Percentiles rank a stretch among this genome's conserved stretches.
Evolutionary conservation across 2,797 vertebrate genomes (phyloP).

Genomic region (Scolopax rusticola): DNA sequence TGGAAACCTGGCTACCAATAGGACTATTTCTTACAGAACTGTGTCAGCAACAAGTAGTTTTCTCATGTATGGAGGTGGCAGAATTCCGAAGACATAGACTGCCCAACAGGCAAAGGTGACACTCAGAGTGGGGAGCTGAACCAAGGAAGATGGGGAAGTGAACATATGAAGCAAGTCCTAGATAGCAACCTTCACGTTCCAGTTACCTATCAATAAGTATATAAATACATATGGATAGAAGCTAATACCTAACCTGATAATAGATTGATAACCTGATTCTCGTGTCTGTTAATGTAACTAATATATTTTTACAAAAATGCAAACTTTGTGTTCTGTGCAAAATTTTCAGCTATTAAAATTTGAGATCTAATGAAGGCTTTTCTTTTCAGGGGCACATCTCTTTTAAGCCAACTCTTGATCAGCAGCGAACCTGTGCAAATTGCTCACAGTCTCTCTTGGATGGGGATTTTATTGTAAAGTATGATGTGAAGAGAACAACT

Average conservation of each 20-base stretch:
- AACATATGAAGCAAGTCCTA: not conserved
- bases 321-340: not conserved
- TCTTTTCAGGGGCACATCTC: slow-evolving; percentile 83
- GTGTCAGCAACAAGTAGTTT: not conserved
- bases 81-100: not conserved
- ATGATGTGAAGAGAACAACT: slow-evolving; percentile 86
- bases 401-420: slow-evolving; percentile 89
- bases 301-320: not conserved
- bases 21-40: not conserved
- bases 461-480: slow-evolving; percentile 89
- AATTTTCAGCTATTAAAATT: not conserved
- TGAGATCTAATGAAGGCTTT: not conserved
- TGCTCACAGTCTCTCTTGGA: slow-evolving; percentile 84
- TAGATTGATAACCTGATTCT: not conserved
- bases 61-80: not conserved
- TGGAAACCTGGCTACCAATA: not conserved
- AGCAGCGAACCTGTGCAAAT: slow-evolving; percentile 86
- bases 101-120: not conserved
- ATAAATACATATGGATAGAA: not conserved
- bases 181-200: not conserved
- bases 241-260: not conserved
- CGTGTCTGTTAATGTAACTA: not conserved
- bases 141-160: not conserved
- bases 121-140: not conserved
- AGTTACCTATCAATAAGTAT: not conserved